Evolutionary conservation across 2,888 invertebrate genomes (phyloP), one percentile per base, ranked within the genome.

Genomic region (Oscheius onirici): DNA sequence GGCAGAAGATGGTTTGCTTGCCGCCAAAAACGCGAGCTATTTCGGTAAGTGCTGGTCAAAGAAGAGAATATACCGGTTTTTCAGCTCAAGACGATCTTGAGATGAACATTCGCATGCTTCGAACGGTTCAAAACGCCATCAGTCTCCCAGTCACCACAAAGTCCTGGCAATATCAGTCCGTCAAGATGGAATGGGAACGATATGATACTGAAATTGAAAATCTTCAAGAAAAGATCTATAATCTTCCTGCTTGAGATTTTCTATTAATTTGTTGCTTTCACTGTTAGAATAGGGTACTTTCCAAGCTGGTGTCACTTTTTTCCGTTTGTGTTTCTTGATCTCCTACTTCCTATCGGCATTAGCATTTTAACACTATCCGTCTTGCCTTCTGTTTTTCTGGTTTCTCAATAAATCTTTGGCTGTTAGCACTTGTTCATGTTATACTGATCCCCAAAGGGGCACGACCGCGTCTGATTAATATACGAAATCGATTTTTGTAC

Each of bases 81-180:
- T 51, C 20, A 51, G 51, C 11, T 11, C 17, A 22, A 22, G 51
- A 24, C 20, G 51, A 51, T 2, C n/a, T 51, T 10, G 22, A 51
- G 51, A 51, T 51, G 51, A 20, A 51, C 22, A 51, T 51, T 20
- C 51, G 51, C 24, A 51, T 51, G n/a, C 51, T 51, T 8, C 51
- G 51, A 22, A 11, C 51, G 24, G 24, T 51, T 20, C 51, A 51
- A 17, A 51, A 51, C 20, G n/a, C 11, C 17, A 51, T 51, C 10
- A 24, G 17, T 2, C 22, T 51, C 3, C 34, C 34, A 34, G 20
- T 22, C n/a, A 11, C 51, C 10, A 51, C 51, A 3, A 11, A 15
- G 17, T 15, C 51, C n/a, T 34, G 51, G 51, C 20, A 22, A 22
- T 15, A 51, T 3, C 20, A 51, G 20, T 20, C 2, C 22, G 20